These are phyloP conservation scores for Thinocorus orbignyianus DNA, from an alignment of 2,113 vertebrate genomes.

Conservation along the genomic window DNA sequence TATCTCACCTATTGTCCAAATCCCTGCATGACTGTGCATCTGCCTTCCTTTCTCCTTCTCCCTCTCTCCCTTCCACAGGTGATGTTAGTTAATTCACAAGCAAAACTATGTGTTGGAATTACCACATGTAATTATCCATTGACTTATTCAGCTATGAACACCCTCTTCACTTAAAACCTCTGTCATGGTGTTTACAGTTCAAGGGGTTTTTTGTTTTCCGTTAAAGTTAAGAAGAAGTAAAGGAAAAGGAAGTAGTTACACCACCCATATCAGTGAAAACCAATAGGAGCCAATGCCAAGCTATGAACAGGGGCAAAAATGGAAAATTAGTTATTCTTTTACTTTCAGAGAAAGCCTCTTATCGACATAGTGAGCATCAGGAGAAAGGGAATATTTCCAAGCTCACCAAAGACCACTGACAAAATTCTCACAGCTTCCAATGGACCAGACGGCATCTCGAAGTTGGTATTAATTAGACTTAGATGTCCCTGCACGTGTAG, in stretches of 20 bases:
- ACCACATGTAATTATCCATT: neutral
- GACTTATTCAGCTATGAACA: neutral
- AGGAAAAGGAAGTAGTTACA: neutral
- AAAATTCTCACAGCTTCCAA: neutral
- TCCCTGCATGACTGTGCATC: neutral
- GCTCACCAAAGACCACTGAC: neutral
- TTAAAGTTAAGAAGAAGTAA: neutral
- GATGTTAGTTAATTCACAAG: neutral
- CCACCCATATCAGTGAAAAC: neutral
- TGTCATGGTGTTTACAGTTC: neutral
- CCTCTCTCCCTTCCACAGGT: neutral
- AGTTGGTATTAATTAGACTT: neutral
- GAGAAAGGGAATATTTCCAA: neutral
- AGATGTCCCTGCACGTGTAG: neutral
- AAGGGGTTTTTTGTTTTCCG: neutral
- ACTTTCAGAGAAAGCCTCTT: neutral
- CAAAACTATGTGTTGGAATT: neutral
- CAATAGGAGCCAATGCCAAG: neutral
- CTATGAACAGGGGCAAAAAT: neutral
- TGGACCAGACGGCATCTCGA: neutral
- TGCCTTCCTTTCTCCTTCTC: neutral
- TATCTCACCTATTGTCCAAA: neutral
- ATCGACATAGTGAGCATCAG: neutral
- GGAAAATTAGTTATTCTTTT: neutral
- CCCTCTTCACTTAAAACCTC: neutral